Evolutionary conservation across 2,113 vertebrate genomes (phyloP), one percentile per base, ranked within the genome.

Genomic region (Burhinus oedicnemus): DNA sequence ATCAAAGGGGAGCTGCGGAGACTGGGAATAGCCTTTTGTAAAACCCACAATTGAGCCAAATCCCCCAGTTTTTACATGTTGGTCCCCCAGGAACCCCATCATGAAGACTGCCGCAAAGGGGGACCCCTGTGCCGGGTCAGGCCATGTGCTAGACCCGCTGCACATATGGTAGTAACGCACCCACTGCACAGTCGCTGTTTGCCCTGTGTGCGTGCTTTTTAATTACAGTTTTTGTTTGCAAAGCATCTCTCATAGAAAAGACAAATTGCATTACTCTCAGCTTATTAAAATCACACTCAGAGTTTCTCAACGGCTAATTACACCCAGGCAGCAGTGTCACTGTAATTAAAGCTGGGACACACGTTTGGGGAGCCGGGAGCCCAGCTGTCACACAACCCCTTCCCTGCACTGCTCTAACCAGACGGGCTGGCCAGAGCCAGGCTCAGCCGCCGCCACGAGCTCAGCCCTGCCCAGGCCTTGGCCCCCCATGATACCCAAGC

Each of bases 301-400:
- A 70, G 62, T 93, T 95, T 94, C 93, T 74, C 87, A 95, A 22
- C 76, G 51, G 87, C 72, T 96, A 95, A 96, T 97, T 93, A 96
- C 66, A 80, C 3, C 11, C 88, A 54, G 58, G 58, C 90, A 87
- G 82, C 70, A 77, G 44, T 76, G 85, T 55, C 90, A 42, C 72
- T 81, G 79, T 62, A 91, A 96, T 96, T 94, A 95, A 76, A 64
- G 90, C 83, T 52, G 83, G 65, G 80, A 95, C 3, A 4, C 60
- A 27, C 2, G 0, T 89, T 26, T 77, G 64, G 71, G 89, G 83
- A 92, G 20, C 54, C 2, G 1, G 55, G 49, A 95, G 84, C 17
- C 32, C 49, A 30, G 70, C 82, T 78, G 85, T 22, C 75, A 5
- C 75, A 65, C 66, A 86, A 1, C 38, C 57, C 42, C 44, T 83